These are phyloP conservation scores for Linnaemya vulpina DNA, from an alignment of 2,888 invertebrate genomes.

Conservation along the genomic window DNA sequence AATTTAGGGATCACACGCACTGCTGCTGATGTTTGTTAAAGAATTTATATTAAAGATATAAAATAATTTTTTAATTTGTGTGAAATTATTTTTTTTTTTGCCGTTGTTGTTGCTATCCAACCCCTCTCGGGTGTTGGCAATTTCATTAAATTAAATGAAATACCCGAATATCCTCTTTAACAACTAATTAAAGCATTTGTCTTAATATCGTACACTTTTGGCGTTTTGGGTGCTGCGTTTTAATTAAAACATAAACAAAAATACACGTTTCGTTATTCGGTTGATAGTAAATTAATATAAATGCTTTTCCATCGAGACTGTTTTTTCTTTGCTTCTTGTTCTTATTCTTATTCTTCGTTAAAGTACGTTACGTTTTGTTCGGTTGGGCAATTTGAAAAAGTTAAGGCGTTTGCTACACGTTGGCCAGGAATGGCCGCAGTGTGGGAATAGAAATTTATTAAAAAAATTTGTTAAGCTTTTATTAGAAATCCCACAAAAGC, in stretches of 20 bases:
- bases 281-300: slow-evolving; percentile 80
- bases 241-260: slow-evolving; percentile 80
- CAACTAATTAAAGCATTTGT: slow-evolving; percentile 82
- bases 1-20: slow-evolving; percentile 46
- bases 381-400: background rate
- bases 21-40: slow-evolving; percentile 30
- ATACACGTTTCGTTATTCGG: slow-evolving; percentile 72
- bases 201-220: slow-evolving; percentile 81
- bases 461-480: background rate
- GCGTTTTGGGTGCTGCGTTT: slow-evolving; percentile 70
- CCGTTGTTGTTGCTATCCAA: background rate
- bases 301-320: slow-evolving; percentile 70
- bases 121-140: slow-evolving; percentile 8
- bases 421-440: background rate
- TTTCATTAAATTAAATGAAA: slow-evolving; percentile 46
- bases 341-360: background rate
- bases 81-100: background rate
- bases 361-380: background rate
- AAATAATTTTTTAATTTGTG: slow-evolving; percentile 43
- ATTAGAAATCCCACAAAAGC: too few species aligned
- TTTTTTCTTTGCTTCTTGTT: background rate
- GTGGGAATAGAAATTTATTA: too few species aligned
- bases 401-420: slow-evolving; percentile 16
- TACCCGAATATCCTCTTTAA: slow-evolving; percentile 38
- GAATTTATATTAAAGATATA: slow-evolving; percentile 65